Evolutionary conservation across 2,797 vertebrate species (phyloP).

Genomic region (Spinus pinus): DNA sequence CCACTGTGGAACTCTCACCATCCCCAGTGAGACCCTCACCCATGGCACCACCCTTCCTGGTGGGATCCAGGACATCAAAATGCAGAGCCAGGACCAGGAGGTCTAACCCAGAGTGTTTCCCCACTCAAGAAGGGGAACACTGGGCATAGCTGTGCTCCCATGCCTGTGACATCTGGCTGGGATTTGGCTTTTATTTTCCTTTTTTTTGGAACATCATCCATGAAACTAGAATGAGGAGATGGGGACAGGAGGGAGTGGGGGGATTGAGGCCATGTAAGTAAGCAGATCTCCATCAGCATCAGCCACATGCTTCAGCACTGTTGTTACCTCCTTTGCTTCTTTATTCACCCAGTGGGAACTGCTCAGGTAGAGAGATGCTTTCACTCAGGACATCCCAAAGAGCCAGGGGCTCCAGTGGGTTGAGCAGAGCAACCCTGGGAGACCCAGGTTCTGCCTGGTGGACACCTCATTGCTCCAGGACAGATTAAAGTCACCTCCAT

Average conservation of each 20-base stretch:
- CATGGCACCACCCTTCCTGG: not conserved
- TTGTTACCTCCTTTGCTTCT: not conserved
- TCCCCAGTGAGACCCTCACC: not conserved
- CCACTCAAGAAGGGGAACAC: not conserved
- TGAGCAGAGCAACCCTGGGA: not conserved
- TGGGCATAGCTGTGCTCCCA: not conserved
- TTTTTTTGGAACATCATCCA: not conserved
- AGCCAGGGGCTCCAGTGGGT: accelerated
- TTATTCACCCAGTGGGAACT: not conserved
- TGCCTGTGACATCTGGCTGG: accelerated
- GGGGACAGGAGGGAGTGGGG: not conserved
- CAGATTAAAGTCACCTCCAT: not conserved
- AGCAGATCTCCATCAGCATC: not conserved
- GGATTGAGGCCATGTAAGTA: not conserved
- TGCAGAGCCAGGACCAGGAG: not conserved
- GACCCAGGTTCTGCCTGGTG: accelerated
- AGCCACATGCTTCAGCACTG: not conserved
- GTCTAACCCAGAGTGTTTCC: not conserved
- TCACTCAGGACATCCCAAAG: not conserved
- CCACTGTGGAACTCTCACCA: not conserved
- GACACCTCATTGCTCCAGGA: not conserved
- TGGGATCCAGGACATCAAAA: not conserved
- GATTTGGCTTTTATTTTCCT: not conserved
- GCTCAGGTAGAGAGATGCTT: not conserved
- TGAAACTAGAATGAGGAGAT: not conserved